Evolutionary conservation across 2,797 vertebrate species (phyloP), one percentile per base, ranked within the genome.

Genomic region (Poeciliopsis infans): DNA sequence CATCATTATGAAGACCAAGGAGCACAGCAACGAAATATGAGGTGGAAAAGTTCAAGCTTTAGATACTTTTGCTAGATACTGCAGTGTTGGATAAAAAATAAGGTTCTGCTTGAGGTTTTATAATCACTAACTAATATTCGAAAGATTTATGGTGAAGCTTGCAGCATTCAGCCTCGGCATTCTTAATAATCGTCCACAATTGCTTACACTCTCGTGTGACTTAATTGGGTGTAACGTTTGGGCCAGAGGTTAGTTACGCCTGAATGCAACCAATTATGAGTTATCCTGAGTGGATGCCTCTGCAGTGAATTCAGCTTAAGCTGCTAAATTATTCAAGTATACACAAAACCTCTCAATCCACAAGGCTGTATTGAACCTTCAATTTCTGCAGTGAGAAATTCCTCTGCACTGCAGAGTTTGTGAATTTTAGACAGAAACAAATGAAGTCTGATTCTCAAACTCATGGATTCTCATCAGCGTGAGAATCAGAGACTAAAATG

Each of bases 221-320:
- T 68, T 94, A 93, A 94, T 91, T 93, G 88, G 77, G 85, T 92
- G 31, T 87, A 90, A 89, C 89, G 91, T 91, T 73, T 51, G 82
- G 88, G 82, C 84, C 77, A 68, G 73, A 25, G 45, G 76, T 88
- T 88, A 88, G 83, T 86, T 80, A 88, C 31, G 73, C 85, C 82
- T 91, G 85, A 92, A 88, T 91, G 90, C 87, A 87, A 81, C 87
- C 86, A 94, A 93, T 92, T 90, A 91, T 88, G 91, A 91, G 89
- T 92, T 79, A 79, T 86, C 85, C 84, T 79, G 82, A 88, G 83
- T 82, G 72, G 77, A 88, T 53, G 84, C 84, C 46, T 86, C 79
- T 72, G 84, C 75, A 31, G 45, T 86, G 72, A 76, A 87, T 87
- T 86, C 79, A 81, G 74, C 89, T 80, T 61, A 74, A 85, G 75